Base-by-base conservation (phyloP, 2,797 vertebrate genomes). In the Sarcoramphus papa region DNA sequence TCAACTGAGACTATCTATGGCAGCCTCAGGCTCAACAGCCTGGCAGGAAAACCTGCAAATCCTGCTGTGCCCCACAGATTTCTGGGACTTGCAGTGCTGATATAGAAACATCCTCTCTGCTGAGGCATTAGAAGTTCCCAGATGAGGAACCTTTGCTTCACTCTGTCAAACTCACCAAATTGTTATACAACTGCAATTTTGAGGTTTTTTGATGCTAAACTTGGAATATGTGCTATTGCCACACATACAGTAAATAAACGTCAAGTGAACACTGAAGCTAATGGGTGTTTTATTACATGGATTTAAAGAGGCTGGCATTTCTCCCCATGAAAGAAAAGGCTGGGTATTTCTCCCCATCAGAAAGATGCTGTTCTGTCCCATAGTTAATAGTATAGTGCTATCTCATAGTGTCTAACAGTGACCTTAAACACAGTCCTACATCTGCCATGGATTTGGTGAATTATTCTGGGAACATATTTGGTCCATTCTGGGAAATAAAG, bases 41-140 rank as follows among this genome's bases (percentile, higher is more conserved):
- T 93, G 94, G 87, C 85, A 88, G 83, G 72, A 96, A 96, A 96
- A 94, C 74, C 28, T 93, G 96, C 95, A 92, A 95, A 89, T 96
- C 95, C 95, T 94, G 83, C 93, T 85, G 70, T 56, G 80, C 67
- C 53, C 77, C 60, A n/a, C 6, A 2, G 67, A 40, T 63, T 85
- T 89, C 70, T 92, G 77, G 73, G 69, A 90, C 95, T 76, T 73
- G 53, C 64, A 50, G 48, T 68, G 79, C 88, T 82, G 85, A 37
- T 69, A 59, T 69, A 59, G 82, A 93, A 95, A 88, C 73, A 69
- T 84, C 85, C 56, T 51, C 51, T 85, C 65, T 67, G 64, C 77
- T 41, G 63, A 86, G 70, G 54, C 12, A 0, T 93, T 87, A 63
- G 25, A 82, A 56, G 37, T 90, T 95, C 63, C 90, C 92, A 90